phyloP scores from a whole-genome alignment of 2,888 invertebrate species.

The Bellardia pandia region DNA sequence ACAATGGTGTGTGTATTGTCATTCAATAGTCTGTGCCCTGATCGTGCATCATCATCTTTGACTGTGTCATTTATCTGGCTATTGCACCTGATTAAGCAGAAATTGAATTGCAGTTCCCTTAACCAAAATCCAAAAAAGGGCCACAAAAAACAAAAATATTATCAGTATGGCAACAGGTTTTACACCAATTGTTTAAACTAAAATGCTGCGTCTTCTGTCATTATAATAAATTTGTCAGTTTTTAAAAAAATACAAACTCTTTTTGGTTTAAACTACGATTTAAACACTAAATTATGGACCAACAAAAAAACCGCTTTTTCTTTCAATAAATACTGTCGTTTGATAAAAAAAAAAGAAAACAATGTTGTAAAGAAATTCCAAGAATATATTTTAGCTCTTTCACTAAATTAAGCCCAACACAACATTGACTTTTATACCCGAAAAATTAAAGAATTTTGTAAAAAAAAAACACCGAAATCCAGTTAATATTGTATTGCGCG shows the following conservation, averaged over 20 bases:
- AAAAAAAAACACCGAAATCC: not conserved
- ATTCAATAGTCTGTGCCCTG: no score
- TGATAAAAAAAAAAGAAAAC: not conserved
- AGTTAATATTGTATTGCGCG: not conserved
- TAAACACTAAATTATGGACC: constrained; percentile 10
- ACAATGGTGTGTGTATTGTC: no score
- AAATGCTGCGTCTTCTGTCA: not conserved
- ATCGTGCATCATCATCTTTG: not conserved
- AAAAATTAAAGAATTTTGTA: not conserved
- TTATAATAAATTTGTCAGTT: constrained; percentile 12
- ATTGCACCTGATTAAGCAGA: constrained; percentile 24
- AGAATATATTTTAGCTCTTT: constrained; percentile 59
- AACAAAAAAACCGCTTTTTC: not conserved
- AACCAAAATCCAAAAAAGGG: not conserved
- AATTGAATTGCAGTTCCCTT: constrained; percentile 12
- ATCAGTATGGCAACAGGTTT: constrained; percentile 23
- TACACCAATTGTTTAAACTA: not conserved
- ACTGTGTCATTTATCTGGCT: not conserved
- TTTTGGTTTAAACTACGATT: constrained; percentile 20
- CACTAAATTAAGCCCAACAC: constrained; percentile 49
- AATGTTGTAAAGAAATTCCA: constrained; percentile 32
- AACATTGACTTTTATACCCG: constrained; percentile 7
- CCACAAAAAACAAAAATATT: not conserved
- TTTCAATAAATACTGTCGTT: not conserved
- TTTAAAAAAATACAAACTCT: not conserved